A percentile compares a stretch with the other conserved stretches of the same genome.
Conservation (phyloP, 2,113 vertebrate genomes). For the Rhinolophus ferrumequinum region DNA sequence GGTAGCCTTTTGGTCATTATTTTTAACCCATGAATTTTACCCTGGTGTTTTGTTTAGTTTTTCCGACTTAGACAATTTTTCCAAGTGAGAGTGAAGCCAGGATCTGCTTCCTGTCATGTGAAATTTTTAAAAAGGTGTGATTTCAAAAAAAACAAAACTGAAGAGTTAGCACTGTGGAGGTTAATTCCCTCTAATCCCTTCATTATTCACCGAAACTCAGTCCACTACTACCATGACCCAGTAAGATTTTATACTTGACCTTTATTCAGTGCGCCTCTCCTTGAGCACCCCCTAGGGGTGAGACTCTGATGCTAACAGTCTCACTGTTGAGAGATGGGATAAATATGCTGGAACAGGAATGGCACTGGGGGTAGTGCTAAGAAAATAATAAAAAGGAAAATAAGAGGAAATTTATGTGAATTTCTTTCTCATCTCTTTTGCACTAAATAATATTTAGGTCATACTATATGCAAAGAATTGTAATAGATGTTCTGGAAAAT, state of each 20-base stretch:
- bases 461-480: not conserved
- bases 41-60: not conserved
- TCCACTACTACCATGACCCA: not conserved
- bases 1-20: not conserved
- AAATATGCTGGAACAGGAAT: rapidly evolving
- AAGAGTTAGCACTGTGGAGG: not conserved
- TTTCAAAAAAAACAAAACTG: constrained; percentile 13
- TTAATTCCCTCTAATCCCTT: not conserved
- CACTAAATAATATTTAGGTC: not conserved
- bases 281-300: constrained; percentile 64
- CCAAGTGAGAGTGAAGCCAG: not conserved
- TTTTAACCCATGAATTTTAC: not conserved
- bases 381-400: constrained; percentile 2
- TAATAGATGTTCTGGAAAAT: not conserved
- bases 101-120: not conserved
- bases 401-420: not conserved
- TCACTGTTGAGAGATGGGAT: not conserved
- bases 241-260: not conserved
- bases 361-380: not conserved
- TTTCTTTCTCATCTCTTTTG: not conserved
- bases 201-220: not conserved
- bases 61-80: not conserved
- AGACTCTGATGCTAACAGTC: not conserved
- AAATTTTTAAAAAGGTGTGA: not conserved
- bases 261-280: not conserved